Base-by-base conservation (phyloP, 2,888 invertebrate genomes). In the Osmoderma eremita region DNA sequence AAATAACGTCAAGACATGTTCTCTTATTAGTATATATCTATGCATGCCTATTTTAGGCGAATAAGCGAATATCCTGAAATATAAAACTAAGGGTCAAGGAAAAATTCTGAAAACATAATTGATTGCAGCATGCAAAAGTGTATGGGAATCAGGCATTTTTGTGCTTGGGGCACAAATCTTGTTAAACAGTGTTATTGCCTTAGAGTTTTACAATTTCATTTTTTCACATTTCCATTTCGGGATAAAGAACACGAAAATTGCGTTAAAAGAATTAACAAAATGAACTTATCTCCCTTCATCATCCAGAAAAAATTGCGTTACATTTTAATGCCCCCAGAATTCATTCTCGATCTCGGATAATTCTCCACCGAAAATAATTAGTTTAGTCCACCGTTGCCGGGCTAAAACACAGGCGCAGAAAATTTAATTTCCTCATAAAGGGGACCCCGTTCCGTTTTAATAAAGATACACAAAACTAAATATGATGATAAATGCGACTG, bases 401-500 rank as follows among this genome's bases (percentile, higher is more conserved):
- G 30, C 24, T 30, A 10, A 30, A 61, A 61, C 45, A 61, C 58
- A 18, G 42, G 41, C 30, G 58, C 3, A 45, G 58, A 61, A 61
- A 61, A 61, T 61, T 48, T 61, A 45, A 61, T 61, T 48, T 61
- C 58, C 58, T 45, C 17, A 12, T n/a, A 24, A 45, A 61, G 18
- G 54, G 24, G 45, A 13, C 41, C 45, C 15, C 36, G 10, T 48
- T 36, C 45, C 58, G 45, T 48, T 45, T 61, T 61, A 61, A 61
- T 61, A 61, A 61, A 45, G 45, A 61, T 45, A 45, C 45, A 45
- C 58, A 61, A 61, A 61, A 48, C 36, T 45, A 61, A 61, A 42
- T 61, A 30, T 45, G 45, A 54, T 54, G 54, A 61, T 61, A 45
- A 61, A 61, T 61, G 58, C 20, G 22, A 30, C 45, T n/a, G 45